Conservation (phyloP, 2,113 vertebrate species). For the Chitala chitala region DNA sequence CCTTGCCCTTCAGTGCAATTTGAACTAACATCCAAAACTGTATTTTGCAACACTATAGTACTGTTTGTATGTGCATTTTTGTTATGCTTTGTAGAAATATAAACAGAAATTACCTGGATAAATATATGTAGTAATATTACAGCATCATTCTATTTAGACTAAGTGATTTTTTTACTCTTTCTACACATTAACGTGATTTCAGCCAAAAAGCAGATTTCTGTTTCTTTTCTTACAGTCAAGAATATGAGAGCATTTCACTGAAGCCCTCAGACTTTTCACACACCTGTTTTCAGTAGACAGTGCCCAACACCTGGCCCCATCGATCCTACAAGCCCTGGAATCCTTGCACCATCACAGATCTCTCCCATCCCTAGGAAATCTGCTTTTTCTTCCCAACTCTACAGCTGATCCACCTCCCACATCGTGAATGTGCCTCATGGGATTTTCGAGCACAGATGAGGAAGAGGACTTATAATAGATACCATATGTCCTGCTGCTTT, state of each 20-base stretch:
- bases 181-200: too few species aligned
- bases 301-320: conserved; percentile 36
- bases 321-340: background rate
- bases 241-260: conserved; percentile 19
- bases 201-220: too few species aligned
- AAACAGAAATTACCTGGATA: too few species aligned
- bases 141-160: too few species aligned
- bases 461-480: conserved; percentile 55
- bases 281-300: conserved; percentile 62
- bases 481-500: conserved; percentile 59
- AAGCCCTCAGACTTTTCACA: conserved; percentile 38
- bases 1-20: too few species aligned
- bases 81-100: too few species aligned
- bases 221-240: too few species aligned
- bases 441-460: conserved; percentile 62
- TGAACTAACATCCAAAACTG: too few species aligned
- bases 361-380: conserved; percentile 8
- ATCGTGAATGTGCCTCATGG: conserved; percentile 42
- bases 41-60: too few species aligned
- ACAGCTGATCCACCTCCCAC: conserved; percentile 58
- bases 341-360: background rate
- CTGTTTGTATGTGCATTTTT: too few species aligned
- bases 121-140: too few species aligned
- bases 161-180: too few species aligned
- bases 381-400: conserved; percentile 40